phyloP scores from a whole-genome alignment of 2,797 vertebrate genomes.

The Distichodus sexfasciatus region DNA sequence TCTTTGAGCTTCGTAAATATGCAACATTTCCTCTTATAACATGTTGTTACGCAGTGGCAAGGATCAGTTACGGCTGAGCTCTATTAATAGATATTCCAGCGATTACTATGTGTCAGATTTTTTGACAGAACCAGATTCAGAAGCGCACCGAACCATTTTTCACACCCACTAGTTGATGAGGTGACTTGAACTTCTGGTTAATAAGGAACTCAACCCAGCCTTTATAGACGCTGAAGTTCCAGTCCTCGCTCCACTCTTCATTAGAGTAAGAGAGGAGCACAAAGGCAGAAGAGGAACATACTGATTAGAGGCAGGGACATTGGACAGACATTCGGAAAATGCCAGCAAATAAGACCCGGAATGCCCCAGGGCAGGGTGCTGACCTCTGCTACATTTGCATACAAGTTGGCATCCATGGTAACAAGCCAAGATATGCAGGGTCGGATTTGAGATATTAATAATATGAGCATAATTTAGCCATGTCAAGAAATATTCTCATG shows the following conservation, averaged over 20 bases:
- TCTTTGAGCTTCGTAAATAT: neutral
- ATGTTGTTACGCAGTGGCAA: neutral
- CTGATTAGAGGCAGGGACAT: conserved; percentile 14
- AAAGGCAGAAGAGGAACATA: neutral
- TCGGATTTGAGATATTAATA: conserved; percentile 38
- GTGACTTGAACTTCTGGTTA: conserved; percentile 1
- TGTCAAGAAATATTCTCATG: neutral
- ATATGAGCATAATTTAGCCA: neutral
- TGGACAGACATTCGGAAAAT: conserved; percentile 11
- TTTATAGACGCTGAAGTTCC: neutral
- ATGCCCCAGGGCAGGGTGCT: conserved; percentile 19
- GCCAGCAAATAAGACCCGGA: conserved; percentile 30
- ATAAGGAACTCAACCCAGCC: neutral
- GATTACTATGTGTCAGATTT: neutral
- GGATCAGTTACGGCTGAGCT: neutral
- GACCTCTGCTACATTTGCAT: conserved; percentile 37
- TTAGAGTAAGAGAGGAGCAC: neutral
- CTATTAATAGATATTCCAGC: neutral
- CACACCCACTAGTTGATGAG: neutral
- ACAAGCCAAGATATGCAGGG: conserved; percentile 21
- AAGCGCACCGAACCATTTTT: neutral
- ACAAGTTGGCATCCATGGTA: conserved; percentile 32
- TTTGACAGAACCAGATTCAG: neutral
- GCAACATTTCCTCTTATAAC: neutral
- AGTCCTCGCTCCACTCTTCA: conserved; percentile 19